phyloP scores from a whole-genome alignment of 2,888 invertebrate species.

The Callimorpha dominula region DNA sequence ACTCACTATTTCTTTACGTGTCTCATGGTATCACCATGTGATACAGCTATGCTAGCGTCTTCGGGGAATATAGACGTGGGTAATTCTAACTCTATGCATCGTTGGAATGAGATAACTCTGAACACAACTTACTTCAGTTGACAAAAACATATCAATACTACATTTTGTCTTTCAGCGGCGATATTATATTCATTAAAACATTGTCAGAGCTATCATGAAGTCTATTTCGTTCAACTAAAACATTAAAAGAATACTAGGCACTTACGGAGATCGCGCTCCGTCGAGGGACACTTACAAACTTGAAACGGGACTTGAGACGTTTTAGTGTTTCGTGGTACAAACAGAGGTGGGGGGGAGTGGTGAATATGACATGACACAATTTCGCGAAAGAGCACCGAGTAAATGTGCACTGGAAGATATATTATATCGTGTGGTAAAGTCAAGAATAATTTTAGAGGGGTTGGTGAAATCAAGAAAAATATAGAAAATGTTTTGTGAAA shows the following conservation, averaged over 20 bases:
- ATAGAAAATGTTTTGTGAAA: no score
- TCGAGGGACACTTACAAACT: constrained; percentile 48
- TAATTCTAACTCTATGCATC: no score
- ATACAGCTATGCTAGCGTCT: no score
- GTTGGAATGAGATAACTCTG: no score
- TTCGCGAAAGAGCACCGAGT: constrained; percentile 44
- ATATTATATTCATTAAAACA: not conserved
- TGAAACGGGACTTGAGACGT: constrained; percentile 52
- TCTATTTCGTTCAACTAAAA: constrained; percentile 40
- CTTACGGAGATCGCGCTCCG: constrained; percentile 45
- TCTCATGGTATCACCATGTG: no score
- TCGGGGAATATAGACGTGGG: no score
- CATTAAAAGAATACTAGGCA: constrained; percentile 56
- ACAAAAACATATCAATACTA: not conserved
- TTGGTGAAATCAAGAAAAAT: constrained; percentile 4
- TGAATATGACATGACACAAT: constrained; percentile 55
- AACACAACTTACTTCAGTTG: no score
- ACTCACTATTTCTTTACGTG: no score
- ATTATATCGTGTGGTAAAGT: constrained; percentile 36
- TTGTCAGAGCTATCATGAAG: not conserved
- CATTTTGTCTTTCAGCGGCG: not conserved
- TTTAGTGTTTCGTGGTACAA: constrained; percentile 48
- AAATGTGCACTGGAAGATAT: constrained; percentile 34
- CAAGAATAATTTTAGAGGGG: constrained; percentile 24
- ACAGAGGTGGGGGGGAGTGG: constrained; percentile 35